phyloP scores from a whole-genome alignment of 2,888 invertebrate genomes.

The Drosophila kanekoi region DNA sequence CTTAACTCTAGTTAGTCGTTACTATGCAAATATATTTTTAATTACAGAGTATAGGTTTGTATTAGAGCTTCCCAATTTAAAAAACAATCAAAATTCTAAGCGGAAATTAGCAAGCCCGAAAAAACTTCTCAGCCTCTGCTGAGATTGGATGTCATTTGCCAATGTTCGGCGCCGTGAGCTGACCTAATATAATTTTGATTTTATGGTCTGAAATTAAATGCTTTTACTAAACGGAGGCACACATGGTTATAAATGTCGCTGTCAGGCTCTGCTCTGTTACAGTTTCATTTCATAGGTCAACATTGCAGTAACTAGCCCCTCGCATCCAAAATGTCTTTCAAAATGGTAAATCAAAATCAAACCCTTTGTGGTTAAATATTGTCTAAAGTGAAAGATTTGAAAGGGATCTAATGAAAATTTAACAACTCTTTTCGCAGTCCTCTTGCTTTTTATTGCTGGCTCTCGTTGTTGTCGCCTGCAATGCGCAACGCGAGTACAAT shows the following conservation, averaged over 20 bases:
- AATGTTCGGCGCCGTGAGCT: constrained; percentile 26
- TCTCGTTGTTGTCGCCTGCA: constrained; percentile 46
- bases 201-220: constrained; percentile 56
- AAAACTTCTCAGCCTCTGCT: constrained; percentile 28
- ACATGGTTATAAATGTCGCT: constrained; percentile 61
- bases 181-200: constrained; percentile 54
- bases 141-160: constrained; percentile 48
- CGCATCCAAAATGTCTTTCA: constrained; percentile 56
- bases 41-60: constrained; percentile 22
- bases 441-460: constrained; percentile 48
- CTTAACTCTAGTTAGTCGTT: neutral
- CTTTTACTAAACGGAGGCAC: constrained; percentile 39
- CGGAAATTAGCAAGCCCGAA: constrained; percentile 67
- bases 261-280: constrained; percentile 49
- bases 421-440: constrained; percentile 31
- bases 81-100: constrained; percentile 73
- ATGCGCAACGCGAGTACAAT: constrained; percentile 65
- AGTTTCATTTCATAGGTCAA: constrained; percentile 63
- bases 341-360: constrained; percentile 57
- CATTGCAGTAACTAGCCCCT: constrained; percentile 30
- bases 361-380: neutral
- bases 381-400: neutral
- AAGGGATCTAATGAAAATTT: neutral
- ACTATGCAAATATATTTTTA: neutral
- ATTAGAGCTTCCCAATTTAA: constrained; percentile 56